A percentile compares a stretch with the other conserved stretches of the same genome.
Conservation (phyloP, 1,140 invertebrate genomes). For the Apis dorsata region DNA sequence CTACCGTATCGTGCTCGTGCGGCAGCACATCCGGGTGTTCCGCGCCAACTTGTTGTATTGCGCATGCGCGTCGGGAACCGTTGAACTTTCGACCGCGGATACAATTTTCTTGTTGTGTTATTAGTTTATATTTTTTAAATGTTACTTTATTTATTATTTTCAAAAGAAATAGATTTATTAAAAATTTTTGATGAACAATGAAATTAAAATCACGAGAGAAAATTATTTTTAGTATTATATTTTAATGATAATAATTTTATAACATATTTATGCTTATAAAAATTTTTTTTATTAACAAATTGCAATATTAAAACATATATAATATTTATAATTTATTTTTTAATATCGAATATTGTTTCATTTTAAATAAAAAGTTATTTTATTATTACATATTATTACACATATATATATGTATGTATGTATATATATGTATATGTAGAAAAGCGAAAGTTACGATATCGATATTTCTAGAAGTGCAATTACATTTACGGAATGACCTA, state of each 20-base stretch:
- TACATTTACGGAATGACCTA: slow-evolving; percentile 20
- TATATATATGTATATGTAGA: neutral
- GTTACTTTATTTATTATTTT: neutral
- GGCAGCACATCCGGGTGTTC: slow-evolving; percentile 54
- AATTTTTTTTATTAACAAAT: neutral
- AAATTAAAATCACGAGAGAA: neutral
- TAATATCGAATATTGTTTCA: neutral
- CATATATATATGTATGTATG: too few species aligned
- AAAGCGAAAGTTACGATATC: slow-evolving; percentile 5
- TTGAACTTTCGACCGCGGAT: slow-evolving; percentile 63
- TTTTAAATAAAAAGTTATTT: neutral
- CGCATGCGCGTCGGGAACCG: slow-evolving; percentile 64
- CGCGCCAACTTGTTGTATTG: slow-evolving; percentile 28
- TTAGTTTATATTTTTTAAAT: slow-evolving; percentile 5
- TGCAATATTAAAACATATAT: neutral
- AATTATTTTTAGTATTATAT: neutral
- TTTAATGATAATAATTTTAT: neutral
- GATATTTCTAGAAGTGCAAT: slow-evolving; percentile 37
- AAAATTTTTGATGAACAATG: too few species aligned
- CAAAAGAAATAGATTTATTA: neutral
- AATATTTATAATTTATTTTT: neutral
- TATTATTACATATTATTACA: neutral
- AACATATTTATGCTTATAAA: neutral
- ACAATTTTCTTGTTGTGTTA: slow-evolving; percentile 34
- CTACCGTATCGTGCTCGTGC: slow-evolving; percentile 45